Base-by-base conservation (phyloP, 2,113 vertebrate species). In the Corythornis cristatus region DNA sequence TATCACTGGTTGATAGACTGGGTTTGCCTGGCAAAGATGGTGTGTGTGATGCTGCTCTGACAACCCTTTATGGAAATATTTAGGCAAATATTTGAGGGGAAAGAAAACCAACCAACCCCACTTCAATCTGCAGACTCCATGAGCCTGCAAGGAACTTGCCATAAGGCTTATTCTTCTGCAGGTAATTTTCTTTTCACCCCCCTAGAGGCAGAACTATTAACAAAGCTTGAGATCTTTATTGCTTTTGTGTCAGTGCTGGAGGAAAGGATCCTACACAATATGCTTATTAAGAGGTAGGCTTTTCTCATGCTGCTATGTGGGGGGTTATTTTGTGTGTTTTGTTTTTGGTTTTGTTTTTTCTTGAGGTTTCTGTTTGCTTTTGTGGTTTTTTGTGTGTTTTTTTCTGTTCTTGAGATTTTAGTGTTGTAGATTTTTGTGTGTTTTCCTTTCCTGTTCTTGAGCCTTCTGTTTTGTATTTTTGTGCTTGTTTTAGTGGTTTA, bases 191-290 rank as follows among this genome's bases (percentile, higher is more conserved):
- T 82, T n/a, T 87, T 56, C 51, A 8, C 15, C 78, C 64, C 88
- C 94, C 92, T 91, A 18, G 90, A 93, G 93, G 80, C 61, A 90
- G 48, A 92, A 68, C 76, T 82, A 84, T 95, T 94, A 96, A 70
- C 33, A 53, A 89, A 81, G 86, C 57, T 15, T 21, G 72, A 96
- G 76, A 94, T 76, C 70, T 96, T 76, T 88, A 92, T 89, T 96
- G 93, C 73, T 96, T 93, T 72, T 73, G 60, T 95, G 83, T 90
- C 76, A 77, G 50, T 45, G 78, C 89, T 93, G 53, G 23, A 84
- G 89, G 89, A 95, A 89, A 90, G 58, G 74, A 74, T 78, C 79
- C 93, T 37, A 74, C 81, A 84, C 54, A 71, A 64, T 42, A 75
- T 48, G 84, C 71, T 96, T 86, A 92, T 81, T 86, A 95, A 83